Base-by-base conservation (phyloP, 1,140 invertebrate species). In the Archivesica marissinica region DNA sequence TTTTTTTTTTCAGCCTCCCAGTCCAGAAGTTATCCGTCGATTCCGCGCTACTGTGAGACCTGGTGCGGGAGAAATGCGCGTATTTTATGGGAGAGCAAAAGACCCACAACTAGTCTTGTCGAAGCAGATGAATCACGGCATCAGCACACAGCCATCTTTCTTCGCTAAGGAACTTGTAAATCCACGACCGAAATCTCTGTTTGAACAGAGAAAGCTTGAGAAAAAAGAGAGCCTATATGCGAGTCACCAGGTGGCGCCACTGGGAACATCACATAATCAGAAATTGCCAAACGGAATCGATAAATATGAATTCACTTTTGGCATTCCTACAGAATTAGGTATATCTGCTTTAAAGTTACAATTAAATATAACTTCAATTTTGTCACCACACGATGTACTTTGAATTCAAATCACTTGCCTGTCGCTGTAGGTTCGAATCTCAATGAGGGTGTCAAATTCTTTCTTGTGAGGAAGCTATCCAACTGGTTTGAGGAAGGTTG, bases 21-120 rank as follows among this genome's bases (percentile, higher is more conserved):
- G 91, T 68, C 90, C 93, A 66, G 91, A 91, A 23, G 88, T 92
- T 9, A 89, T 94, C n/a, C 84, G 90, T 38, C 85, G 89, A 56
- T 94, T 94, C 81, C 86, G 91, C 33, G 91, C 89, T 7, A 91
- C 90, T 35, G 82, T 89, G 33, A 66, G 86, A 20, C 93, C 93
- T 30, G 92, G 91, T 86, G 91, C 92, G 82, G 93, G 93, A 23
- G 83, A 91, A 68, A 92, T 86, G 84, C 86, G 90, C 35, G 88
- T 94, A 0, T 93, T 93, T 59, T 93, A 94, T 88, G 93, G 93
- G 23, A 93, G 88, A 86, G 92, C 93, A 17, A 82, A 87, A 74
- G 93, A 94, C 41, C 93, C 93, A 33, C 91, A 93, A 38, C 81
- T 75, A 44, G 84, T 92, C 78, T 92, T 90, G 91, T 93, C 93